Conservation (phyloP, 2,888 invertebrate species). For the Elgonia sp. region DNA sequence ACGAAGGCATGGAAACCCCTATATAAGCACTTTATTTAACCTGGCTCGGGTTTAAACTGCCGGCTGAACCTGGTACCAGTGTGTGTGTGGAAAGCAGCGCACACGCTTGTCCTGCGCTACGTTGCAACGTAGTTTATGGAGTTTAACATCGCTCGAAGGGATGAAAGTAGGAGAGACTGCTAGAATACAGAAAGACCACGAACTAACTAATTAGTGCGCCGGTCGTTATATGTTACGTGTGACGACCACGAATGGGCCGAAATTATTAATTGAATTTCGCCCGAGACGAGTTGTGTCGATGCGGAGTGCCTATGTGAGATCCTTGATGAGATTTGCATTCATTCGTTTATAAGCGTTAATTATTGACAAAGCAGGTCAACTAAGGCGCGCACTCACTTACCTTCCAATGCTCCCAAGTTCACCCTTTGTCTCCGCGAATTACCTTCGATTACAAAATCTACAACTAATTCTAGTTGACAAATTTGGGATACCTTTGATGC, state of each 20-base stretch:
- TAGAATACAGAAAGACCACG: constrained; percentile 75
- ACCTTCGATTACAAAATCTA: no score
- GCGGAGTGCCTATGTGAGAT: constrained; percentile 23
- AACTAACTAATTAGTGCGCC: constrained; percentile 76
- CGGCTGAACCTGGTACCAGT: constrained; percentile 55
- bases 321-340: constrained; percentile 56
- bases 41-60: constrained; percentile 63
- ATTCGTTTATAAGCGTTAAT: constrained; percentile 45
- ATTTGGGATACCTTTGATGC: no score
- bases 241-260: constrained; percentile 72
- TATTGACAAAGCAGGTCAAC: constrained; percentile 35
- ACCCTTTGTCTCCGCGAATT: no score
- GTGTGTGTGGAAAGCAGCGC: constrained; percentile 4
- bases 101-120: constrained; percentile 32
- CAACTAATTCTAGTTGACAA: no score
- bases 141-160: constrained; percentile 78
- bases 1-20: constrained; percentile 67
- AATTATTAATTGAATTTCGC: constrained; percentile 78
- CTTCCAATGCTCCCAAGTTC: background rate
- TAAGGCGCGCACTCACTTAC: background rate
- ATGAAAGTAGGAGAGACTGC: constrained; percentile 77
- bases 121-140: constrained; percentile 76
- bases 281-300: constrained; percentile 51
- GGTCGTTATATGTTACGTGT: constrained; percentile 69
- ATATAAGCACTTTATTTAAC: constrained; percentile 74